Conservation (phyloP, 2,888 invertebrate species). For the Adela reaumurella region DNA sequence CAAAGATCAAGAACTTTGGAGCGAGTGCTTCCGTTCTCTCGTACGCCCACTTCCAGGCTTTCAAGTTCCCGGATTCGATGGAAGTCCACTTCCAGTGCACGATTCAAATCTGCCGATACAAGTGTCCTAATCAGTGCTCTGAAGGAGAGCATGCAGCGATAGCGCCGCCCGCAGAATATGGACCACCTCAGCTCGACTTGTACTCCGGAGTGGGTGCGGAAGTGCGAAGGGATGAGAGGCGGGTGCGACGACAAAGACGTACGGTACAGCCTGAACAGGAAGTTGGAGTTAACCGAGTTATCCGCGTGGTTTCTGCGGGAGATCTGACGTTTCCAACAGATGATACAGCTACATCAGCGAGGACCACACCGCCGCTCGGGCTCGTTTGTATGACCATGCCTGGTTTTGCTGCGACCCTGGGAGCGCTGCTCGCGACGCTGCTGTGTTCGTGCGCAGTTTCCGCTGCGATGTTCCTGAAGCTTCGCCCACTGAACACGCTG, state of each 20-base stretch:
- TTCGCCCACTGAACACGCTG: conserved; percentile 64
- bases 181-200: conserved; percentile 61
- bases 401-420: conserved; percentile 84
- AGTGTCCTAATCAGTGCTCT: conserved; percentile 90
- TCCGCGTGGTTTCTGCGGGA: conserved; percentile 87
- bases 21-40: conserved; percentile 88
- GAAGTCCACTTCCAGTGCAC: conserved; percentile 95
- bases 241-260: conserved; percentile 64
- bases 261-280: conserved; percentile 67
- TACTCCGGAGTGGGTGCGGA: conserved; percentile 55
- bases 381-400: conserved; percentile 92
- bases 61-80: conserved; percentile 95
- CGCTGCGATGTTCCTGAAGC: conserved; percentile 77
- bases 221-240: conserved; percentile 69
- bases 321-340: conserved; percentile 83
- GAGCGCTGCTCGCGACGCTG: conserved; percentile 77
- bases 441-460: conserved; percentile 83
- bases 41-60: conserved; percentile 92
- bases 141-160: conserved; percentile 56
- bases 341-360: conserved; percentile 53
- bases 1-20: conserved; percentile 93
- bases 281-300: conserved; percentile 85
- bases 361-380: conserved; percentile 63
- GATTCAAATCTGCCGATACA: conserved; percentile 89
- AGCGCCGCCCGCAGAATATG: conserved; percentile 63